phyloP scores from a whole-genome alignment of 2,113 vertebrate species.

The Acrocephalus arundinaceus region DNA sequence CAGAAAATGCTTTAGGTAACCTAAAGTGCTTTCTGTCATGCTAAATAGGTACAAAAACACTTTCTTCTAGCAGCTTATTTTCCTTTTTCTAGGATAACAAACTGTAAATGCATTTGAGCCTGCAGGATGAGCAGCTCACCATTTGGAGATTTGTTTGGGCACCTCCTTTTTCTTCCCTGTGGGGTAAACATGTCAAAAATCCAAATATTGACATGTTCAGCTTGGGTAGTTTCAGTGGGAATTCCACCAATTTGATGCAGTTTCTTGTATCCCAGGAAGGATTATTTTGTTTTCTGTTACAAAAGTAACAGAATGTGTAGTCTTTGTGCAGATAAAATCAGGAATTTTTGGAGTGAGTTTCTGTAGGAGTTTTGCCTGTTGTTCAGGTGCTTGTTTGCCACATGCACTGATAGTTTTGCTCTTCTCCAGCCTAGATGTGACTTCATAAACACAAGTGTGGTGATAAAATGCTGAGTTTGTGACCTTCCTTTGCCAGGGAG shows the following conservation, averaged over 20 bases:
- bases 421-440: background rate
- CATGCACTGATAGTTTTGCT: background rate
- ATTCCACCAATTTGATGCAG: background rate
- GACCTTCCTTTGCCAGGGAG: background rate
- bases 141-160: background rate
- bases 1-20: background rate
- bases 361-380: background rate
- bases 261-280: background rate
- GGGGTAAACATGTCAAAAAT: background rate
- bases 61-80: background rate
- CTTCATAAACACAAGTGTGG: background rate
- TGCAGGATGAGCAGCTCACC: background rate
- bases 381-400: background rate
- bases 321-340: background rate
- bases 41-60: background rate
- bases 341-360: background rate
- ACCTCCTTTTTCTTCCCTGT: background rate
- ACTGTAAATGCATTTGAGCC: background rate
- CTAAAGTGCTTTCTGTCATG: background rate
- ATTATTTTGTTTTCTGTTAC: background rate
- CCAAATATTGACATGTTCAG: fast-evolving
- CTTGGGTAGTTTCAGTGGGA: background rate
- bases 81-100: background rate
- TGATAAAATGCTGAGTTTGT: background rate
- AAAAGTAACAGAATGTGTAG: background rate